These are phyloP conservation scores for Trichonephila inaurata DNA, from an alignment of 1,140 invertebrate species.

Conservation along the genomic window DNA sequence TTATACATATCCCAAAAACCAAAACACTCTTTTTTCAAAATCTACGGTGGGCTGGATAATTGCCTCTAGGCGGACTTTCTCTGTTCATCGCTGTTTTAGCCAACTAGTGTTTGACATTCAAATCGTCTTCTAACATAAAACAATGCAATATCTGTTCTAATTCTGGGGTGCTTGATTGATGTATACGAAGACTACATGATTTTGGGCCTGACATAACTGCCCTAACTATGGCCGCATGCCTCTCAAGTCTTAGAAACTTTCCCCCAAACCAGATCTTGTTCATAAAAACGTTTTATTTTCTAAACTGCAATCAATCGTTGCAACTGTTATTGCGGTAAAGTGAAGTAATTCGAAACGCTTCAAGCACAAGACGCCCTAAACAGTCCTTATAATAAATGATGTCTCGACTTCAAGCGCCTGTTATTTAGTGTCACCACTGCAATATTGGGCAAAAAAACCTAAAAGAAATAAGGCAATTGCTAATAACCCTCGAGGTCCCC, in stretches of 20 bases:
- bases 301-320: not conserved
- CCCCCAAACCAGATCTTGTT: not conserved
- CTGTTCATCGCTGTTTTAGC: too few species aligned
- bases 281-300: not conserved
- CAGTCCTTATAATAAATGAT: constrained; percentile 15
- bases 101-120: too few species aligned
- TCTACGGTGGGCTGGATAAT: too few species aligned
- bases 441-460: not conserved
- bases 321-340: not conserved
- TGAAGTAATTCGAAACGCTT: not conserved
- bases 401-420: not conserved
- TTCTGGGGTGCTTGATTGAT: not conserved
- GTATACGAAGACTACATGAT: not conserved
- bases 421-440: constrained; percentile 11
- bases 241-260: not conserved
- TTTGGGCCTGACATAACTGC: not conserved
- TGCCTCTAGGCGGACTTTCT: too few species aligned
- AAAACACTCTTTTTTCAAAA: too few species aligned
- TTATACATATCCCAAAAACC: too few species aligned
- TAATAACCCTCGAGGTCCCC: constrained; percentile 4
- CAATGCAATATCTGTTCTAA: not conserved
- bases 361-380: not conserved
- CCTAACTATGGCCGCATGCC: not conserved
- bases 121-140: not conserved
- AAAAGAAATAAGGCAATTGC: not conserved